A percentile compares a stretch with the other conserved stretches of the same genome.
Conservation (phyloP, 2,797 vertebrate species). For the Momotus momota region DNA sequence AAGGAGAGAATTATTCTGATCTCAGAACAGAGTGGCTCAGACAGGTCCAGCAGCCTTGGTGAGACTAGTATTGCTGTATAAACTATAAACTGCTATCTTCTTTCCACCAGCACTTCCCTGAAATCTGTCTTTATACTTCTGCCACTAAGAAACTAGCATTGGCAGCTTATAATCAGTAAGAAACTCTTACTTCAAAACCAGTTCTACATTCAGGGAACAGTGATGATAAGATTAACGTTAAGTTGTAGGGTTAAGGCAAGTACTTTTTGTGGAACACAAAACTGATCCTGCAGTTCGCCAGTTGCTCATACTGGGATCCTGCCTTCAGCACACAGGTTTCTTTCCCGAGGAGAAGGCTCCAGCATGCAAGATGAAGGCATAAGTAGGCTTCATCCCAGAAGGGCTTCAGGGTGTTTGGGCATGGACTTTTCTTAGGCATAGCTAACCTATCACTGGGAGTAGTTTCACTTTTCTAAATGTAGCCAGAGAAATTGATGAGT, state of each 20-base stretch:
- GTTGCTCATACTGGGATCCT: not conserved
- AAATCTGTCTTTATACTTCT: not conserved
- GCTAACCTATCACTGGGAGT: not conserved
- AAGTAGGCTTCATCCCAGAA: not conserved
- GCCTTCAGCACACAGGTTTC: not conserved
- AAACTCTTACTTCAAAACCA: not conserved
- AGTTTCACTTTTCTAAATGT: not conserved
- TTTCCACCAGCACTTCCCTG: not conserved
- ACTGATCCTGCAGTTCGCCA: not conserved
- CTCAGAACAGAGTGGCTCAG: not conserved
- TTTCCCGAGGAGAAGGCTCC: not conserved
- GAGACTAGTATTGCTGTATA: not conserved
- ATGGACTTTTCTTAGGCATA: not conserved
- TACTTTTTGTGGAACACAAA: not conserved
- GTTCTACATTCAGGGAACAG: not conserved
- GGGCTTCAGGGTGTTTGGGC: not conserved
- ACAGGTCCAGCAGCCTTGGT: not conserved
- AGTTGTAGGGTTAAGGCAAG: not conserved
- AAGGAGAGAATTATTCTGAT: not conserved
- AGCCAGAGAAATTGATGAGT: not conserved
- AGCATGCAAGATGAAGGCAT: not conserved
- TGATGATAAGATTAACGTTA: not conserved
- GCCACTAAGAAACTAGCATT: not conserved
- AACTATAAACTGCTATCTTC: not conserved
- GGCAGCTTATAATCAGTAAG: not conserved